Evolutionary conservation across 1,140 invertebrate species (phyloP).

Genomic region (Ctenoplectra terminalis): DNA sequence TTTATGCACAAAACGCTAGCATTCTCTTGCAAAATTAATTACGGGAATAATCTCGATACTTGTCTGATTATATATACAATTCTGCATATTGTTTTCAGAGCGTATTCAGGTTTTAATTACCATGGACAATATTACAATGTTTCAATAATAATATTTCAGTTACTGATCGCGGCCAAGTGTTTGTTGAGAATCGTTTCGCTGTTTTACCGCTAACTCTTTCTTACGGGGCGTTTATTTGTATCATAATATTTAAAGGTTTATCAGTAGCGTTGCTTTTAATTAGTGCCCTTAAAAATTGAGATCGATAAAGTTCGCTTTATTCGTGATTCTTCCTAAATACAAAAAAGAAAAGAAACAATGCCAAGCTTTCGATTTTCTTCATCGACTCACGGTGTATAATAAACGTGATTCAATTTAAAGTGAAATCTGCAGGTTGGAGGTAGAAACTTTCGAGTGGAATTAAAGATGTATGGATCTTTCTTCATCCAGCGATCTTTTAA

Average conservation of each 20-base stretch:
- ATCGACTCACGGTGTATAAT: no score
- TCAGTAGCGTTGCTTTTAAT: slow-evolving; percentile 2
- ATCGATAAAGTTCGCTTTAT: neutral
- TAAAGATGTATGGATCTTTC: no score
- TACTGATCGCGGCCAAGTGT: neutral
- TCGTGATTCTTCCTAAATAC: neutral
- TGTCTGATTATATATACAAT: slow-evolving; percentile 15
- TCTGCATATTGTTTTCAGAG: neutral
- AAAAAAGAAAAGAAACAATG: neutral
- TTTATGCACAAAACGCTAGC: neutral
- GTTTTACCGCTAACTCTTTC: neutral
- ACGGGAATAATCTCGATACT: slow-evolving; percentile 33
- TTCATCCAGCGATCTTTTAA: no score
- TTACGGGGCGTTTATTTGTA: neutral
- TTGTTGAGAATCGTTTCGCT: neutral
- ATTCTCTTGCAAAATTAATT: slow-evolving; percentile 16
- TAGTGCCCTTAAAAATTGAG: neutral
- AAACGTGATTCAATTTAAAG: no score
- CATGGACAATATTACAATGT: slow-evolving; percentile 9
- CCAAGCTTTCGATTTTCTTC: neutral
- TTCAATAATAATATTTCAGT: slow-evolving; percentile 32
- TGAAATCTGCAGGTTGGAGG: no score
- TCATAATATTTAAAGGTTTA: neutral
- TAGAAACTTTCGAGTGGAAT: no score
- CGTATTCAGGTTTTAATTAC: slow-evolving; percentile 23